Percentiles rank a stretch among this genome's conserved stretches.
Evolutionary conservation across 2,113 vertebrate species (phyloP).

Genomic region (Thomomys bottae): DNA sequence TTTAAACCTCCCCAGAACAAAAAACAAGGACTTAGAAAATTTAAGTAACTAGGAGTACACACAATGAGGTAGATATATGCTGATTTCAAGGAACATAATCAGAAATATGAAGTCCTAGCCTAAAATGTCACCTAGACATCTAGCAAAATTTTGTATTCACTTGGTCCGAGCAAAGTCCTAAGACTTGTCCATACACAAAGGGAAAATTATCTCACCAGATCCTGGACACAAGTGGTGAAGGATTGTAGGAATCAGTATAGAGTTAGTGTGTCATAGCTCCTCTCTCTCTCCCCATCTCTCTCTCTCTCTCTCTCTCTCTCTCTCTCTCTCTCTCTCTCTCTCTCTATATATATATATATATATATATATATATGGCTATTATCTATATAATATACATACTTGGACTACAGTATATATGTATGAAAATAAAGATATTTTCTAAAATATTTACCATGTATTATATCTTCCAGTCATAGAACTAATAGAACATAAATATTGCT

Average conservation of each 20-base stretch:
- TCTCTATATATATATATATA: background rate
- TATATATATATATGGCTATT: too few relatives aligned
- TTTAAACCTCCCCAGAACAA: background rate
- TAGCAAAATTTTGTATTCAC: background rate
- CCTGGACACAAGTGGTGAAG: accelerated
- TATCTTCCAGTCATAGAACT: background rate
- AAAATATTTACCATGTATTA: background rate
- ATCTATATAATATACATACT: background rate
- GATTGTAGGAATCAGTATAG: accelerated
- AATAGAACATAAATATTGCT: background rate
- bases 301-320: too few relatives aligned
- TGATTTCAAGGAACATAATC: background rate
- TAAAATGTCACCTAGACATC: too few relatives aligned
- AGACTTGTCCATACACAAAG: background rate
- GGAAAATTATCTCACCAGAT: background rate
- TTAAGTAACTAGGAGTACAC: background rate
- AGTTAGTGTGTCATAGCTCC: background rate
- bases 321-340: too few relatives aligned
- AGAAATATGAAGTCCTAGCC: background rate
- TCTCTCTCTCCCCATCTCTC: too few relatives aligned
- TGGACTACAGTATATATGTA: background rate
- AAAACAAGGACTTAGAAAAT: background rate
- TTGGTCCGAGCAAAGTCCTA: background rate
- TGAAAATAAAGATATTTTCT: background rate
- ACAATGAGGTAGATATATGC: background rate